A percentile compares a stretch with the other conserved stretches of the same genome.
phyloP scores from a whole-genome alignment of 2,888 invertebrate species.

The Matsumyia berberina region DNA sequence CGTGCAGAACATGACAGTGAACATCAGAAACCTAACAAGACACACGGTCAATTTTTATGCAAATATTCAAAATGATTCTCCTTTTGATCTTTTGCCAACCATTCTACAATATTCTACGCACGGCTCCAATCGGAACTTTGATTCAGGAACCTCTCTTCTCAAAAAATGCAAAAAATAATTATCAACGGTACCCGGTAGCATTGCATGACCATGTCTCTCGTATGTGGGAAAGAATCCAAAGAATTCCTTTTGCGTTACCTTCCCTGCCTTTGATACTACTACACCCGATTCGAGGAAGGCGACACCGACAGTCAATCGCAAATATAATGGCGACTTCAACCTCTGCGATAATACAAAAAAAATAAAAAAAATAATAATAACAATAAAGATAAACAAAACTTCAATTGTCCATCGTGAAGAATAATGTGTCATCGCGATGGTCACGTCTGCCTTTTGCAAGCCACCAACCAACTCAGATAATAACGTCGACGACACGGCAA shows the following conservation, averaged over 20 bases:
- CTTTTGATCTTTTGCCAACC: constrained; percentile 58
- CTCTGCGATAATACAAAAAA: constrained; percentile 35
- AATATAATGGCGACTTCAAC: constrained; percentile 48
- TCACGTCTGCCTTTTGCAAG: constrained; percentile 65
- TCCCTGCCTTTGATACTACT: constrained; percentile 9
- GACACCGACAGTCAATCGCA: constrained; percentile 35
- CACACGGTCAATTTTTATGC: constrained; percentile 63
- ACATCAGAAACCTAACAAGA: constrained; percentile 46
- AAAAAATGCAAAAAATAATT: constrained; percentile 11
- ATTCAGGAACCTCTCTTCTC: background rate
- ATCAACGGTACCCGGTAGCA: constrained; percentile 38
- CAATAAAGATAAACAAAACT: constrained; percentile 70
- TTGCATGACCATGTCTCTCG: background rate
- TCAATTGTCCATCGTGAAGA: constrained; percentile 69
- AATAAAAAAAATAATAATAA: constrained; percentile 48
- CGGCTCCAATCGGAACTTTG: constrained; percentile 66
- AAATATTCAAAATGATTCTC: constrained; percentile 43
- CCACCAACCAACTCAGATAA: constrained; percentile 41
- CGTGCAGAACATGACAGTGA: constrained; percentile 61
- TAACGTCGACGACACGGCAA: constrained; percentile 1
- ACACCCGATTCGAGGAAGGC: constrained; percentile 65
- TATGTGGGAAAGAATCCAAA: constrained; percentile 65
- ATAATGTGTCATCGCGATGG: constrained; percentile 75
- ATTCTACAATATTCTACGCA: constrained; percentile 57
- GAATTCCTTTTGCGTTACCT: constrained; percentile 41